Conservation (phyloP, 2,113 vertebrate genomes). For the Pelobates fuscus region DNA sequence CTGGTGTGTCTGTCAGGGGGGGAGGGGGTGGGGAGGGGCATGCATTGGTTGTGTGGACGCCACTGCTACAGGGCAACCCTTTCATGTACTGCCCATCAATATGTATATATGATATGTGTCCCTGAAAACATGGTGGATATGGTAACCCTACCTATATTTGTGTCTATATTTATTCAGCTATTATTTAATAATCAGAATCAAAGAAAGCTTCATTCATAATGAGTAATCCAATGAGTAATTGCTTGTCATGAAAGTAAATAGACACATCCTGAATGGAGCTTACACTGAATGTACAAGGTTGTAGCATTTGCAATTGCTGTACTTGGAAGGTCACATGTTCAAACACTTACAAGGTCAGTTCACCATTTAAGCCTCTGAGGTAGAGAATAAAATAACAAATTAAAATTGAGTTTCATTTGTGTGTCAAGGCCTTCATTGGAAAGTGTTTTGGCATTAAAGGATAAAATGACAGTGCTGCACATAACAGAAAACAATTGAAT, state of each 20-base stretch:
- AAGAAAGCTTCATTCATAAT: slow-evolving; percentile 21
- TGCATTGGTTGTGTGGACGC: no score
- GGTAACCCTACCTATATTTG: no score
- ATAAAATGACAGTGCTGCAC: not conserved
- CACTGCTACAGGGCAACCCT: not conserved
- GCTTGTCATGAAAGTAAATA: slow-evolving; percentile 32
- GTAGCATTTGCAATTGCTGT: slow-evolving; percentile 8
- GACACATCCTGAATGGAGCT: slow-evolving; percentile 9
- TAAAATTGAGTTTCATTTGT: not conserved
- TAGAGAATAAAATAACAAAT: not conserved
- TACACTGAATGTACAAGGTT: slow-evolving; percentile 29
- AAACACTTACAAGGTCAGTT: slow-evolving; percentile 27
- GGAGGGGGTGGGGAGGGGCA: no score
- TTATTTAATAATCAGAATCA: slow-evolving; percentile 10
- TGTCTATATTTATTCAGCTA: no score
- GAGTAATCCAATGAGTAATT: slow-evolving; percentile 46
- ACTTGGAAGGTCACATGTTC: slow-evolving; percentile 8
- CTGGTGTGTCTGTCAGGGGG: no score
- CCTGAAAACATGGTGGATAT: no score
- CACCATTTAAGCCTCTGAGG: slow-evolving; percentile 2
- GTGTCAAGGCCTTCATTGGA: not conserved
- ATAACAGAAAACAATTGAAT: not conserved
- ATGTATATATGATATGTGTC: no score
- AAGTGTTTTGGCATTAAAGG: not conserved
- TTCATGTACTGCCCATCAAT: no score